Base-by-base conservation (phyloP, 30 jellyfish, hydroid and myxozoan species). In the Hydractinia symbiolongicarpus region DNA sequence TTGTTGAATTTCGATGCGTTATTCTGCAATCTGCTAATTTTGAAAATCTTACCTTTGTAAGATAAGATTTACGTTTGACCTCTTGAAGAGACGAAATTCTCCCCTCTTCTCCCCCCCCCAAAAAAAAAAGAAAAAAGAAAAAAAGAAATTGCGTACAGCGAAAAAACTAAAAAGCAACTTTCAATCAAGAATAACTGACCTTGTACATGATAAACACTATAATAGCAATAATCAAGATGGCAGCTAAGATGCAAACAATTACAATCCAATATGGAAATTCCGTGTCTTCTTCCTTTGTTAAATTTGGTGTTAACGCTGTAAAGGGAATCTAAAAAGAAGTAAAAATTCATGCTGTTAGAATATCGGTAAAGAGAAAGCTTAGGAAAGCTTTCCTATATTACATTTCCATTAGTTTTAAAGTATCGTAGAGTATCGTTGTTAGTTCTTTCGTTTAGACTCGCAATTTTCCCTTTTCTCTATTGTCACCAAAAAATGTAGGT, bases 221-320 rank as follows among this genome's bases (percentile, higher is more conserved):
- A 7, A 93, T 87, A 4, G 97, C 95, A 53, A 90, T 81, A 9
- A 90, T 79, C 49, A 87, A 64, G 61, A 90, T 79, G 11, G 95
- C 97, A 76, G 95, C 97, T 15, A 90, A 76, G 19, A 90, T 83
- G 7, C 95, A 90, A 6, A 90, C 69, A 52, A 90, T 89, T 5
- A 90, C 82, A 5, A 90, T 85, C 97, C 97, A 90, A 95, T 95
- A 90, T 6, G 95, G 89, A 9, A 90, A 82, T 9, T 74, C 50
- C 21, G 61, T 75, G 56, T 73, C 75, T 51, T 61, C 71, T 16
- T 40, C 66, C 51, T 77, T 77, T 16, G 85, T 77, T 9, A 77
- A 30, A 30, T 77, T 50, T 10, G 85, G 85, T 11, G 85, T 54
- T 54, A 17, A 54, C 17, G 60, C 73, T 11, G 81, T 77, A 60